These are phyloP conservation scores for Atherinomorus stipes DNA, from an alignment of 2,113 vertebrate species.

Conservation along the genomic window DNA sequence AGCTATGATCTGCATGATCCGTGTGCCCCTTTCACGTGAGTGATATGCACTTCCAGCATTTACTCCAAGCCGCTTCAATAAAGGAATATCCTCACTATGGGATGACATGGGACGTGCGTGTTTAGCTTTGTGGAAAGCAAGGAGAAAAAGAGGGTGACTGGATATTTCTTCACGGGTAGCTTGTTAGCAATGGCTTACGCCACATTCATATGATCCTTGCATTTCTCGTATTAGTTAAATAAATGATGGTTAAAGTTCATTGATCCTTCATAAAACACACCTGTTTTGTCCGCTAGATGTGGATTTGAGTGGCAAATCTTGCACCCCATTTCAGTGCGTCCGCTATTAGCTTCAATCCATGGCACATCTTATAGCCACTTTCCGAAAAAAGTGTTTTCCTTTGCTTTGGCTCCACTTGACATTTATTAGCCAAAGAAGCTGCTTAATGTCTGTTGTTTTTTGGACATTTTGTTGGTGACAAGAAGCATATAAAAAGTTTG, in stretches of 20 bases:
- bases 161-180: constrained; percentile 6
- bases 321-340: constrained; percentile 3
- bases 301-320: constrained; percentile 1
- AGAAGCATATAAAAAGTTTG: neutral
- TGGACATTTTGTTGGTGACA: neutral
- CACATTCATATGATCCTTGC: neutral
- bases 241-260: neutral
- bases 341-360: constrained; percentile 1
- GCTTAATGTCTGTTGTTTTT: neutral
- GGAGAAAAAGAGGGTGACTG: constrained; percentile 1
- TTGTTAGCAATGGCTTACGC: constrained; percentile 7
- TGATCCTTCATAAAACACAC: neutral
- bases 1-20: neutral
- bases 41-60: neutral
- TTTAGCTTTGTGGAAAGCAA: neutral
- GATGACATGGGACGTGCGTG: neutral
- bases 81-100: neutral
- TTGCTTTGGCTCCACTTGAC: neutral
- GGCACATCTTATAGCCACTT: constrained; percentile 2
- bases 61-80: neutral
- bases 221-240: neutral
- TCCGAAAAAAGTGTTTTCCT: neutral
- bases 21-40: neutral
- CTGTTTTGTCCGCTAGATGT: neutral
- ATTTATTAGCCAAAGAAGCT: neutral